Evolutionary conservation across 2,888 invertebrate species (phyloP), one percentile per base, ranked within the genome.

Genomic region (Ctenicera cuprea): DNA sequence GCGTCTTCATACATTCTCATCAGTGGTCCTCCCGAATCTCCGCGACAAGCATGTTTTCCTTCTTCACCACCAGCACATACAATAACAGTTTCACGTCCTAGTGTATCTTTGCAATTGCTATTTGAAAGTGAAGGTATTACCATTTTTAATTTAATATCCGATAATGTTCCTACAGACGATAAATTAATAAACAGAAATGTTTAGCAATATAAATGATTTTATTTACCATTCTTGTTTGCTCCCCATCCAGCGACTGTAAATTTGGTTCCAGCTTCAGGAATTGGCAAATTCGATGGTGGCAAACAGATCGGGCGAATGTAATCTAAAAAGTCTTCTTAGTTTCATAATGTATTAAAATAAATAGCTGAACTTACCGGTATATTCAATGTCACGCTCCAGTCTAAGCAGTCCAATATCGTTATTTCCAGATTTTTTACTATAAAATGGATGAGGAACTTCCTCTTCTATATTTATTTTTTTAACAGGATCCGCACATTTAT

Each of bases 11-110:
- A 90, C 2, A 89, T 89, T 80, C 90, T 88, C 93, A 94, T 93
- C 0, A 94, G 85, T 0, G 94, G 94, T 0, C 94, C 94, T n/a
- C 83, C 82, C 14, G 73, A 73, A 61, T 79, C 78, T 59, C 88
- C 87, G n/a, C 87, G 88, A 80, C 94, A 94, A 0, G 93, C 91
- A 80, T 94, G 94, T 80, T 91, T 89, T 3, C 90, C 89, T 71
- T 87, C 89, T 33, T 88, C 87, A 0, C 94, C 94, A 1, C 94
- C 94, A 7, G 93, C 94, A 80, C 94, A 94, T 88, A 4, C 82
- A 26, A 26, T 26, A 5, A 26, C 26, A 2, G 26, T 26, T 26
- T 26, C 5, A 26, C 26, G 79, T 7, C 84, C 83, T 79, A 91
- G 90, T 57, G 90, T 89, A 54, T 83, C 82, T 0, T 84, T 81